A percentile compares a stretch with the other conserved stretches of the same genome.
phyloP scores from a whole-genome alignment of 2,888 invertebrate genomes.

The Ichneumon xanthorius region DNA sequence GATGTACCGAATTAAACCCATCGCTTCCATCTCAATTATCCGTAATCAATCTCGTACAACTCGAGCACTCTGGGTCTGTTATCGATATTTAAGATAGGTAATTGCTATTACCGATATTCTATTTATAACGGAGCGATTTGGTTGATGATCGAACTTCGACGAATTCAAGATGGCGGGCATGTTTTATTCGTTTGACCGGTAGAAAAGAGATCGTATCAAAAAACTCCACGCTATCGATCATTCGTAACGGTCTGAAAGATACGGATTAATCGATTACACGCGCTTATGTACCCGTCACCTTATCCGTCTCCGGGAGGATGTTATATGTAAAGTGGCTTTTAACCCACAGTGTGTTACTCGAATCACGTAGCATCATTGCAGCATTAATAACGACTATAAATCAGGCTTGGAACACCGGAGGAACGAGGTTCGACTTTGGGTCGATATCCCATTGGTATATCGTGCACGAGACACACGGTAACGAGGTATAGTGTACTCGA shows the following conservation, averaged over 20 bases:
- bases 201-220: neutral
- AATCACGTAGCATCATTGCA: conserved; percentile 77
- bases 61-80: neutral
- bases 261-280: conserved; percentile 9
- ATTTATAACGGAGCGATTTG: neutral
- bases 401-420: conserved; percentile 67
- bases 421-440: conserved; percentile 69
- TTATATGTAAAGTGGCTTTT: conserved; percentile 43
- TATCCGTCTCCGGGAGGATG: neutral
- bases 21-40: neutral
- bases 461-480: conserved; percentile 62
- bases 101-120: neutral
- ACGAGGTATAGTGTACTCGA: conserved; percentile 73
- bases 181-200: neutral
- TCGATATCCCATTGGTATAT: conserved; percentile 75
- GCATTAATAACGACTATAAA: conserved; percentile 80
- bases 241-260: neutral
- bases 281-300: conserved; percentile 15
- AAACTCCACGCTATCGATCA: no score
- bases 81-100: neutral
- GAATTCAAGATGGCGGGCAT: neutral
- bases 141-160: neutral
- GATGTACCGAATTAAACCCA: neutral
- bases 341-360: conserved; percentile 56
- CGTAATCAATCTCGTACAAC: neutral